phyloP scores from a whole-genome alignment of 2,888 invertebrate genomes.

The Amblyteles armatorius region DNA sequence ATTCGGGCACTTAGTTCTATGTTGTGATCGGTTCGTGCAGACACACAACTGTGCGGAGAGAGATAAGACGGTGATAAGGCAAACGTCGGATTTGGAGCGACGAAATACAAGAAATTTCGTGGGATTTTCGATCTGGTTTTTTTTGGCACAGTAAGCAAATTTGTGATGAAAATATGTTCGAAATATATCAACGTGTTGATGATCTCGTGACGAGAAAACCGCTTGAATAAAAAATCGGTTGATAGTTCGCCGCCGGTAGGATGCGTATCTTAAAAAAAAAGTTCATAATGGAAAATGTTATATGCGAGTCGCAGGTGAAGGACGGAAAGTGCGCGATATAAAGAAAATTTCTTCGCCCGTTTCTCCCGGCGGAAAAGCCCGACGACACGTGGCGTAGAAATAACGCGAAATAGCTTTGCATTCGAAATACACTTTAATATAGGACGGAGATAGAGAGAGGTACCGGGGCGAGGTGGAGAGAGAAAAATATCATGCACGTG shows the following conservation, averaged over 20 bases:
- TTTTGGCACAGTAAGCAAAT: no score
- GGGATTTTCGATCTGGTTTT: no score
- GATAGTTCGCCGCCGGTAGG: neutral
- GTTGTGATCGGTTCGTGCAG: no score
- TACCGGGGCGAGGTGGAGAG: neutral
- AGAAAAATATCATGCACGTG: conserved; percentile 60
- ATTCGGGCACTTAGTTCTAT: no score
- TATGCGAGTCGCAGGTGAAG: conserved; percentile 30
- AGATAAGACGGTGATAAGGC: no score
- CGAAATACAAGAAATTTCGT: no score
- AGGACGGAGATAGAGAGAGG: conserved; percentile 65
- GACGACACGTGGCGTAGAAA: conserved; percentile 52
- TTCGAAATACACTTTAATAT: conserved; percentile 80
- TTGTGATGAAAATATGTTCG: no score
- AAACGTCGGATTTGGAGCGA: no score
- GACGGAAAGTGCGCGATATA: conserved; percentile 25
- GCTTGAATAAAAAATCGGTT: neutral
- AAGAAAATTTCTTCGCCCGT: conserved; percentile 29
- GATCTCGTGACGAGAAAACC: no score
- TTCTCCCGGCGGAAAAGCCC: conserved; percentile 31
- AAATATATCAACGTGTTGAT: no score
- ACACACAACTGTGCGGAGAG: no score
- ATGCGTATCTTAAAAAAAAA: neutral
- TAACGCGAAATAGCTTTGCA: conserved; percentile 76
- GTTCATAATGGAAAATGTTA: conserved; percentile 8